Evolutionary conservation across 2,113 vertebrate genomes (phyloP).

Genomic region (Egretta garzetta): DNA sequence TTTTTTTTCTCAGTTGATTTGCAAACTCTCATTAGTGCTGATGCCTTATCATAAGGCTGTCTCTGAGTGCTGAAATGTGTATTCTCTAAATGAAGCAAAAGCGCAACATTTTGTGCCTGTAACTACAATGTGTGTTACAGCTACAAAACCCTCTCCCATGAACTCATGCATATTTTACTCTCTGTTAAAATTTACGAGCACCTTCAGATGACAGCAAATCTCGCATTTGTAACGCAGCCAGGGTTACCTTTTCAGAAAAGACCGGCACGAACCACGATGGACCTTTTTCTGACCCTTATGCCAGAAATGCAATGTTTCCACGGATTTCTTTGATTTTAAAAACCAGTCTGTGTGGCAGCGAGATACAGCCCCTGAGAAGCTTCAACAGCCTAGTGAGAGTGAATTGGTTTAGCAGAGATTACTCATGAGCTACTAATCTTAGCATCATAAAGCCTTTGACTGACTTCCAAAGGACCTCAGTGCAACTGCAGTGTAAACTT

Average conservation of each 20-base stretch:
- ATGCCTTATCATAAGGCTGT: background rate
- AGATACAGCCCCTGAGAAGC: background rate
- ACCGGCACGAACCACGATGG: fast-evolving
- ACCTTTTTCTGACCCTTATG: background rate
- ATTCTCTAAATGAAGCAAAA: background rate
- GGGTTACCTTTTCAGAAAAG: background rate
- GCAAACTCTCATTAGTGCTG: background rate
- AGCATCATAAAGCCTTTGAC: background rate
- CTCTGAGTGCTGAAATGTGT: background rate
- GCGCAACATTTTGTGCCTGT: background rate
- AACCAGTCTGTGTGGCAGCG: background rate
- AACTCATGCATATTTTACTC: background rate
- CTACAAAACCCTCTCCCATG: background rate
- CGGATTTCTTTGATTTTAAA: background rate
- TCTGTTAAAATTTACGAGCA: background rate
- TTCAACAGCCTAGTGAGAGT: background rate
- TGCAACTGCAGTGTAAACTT: background rate
- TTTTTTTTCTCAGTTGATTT: background rate
- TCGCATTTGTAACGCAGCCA: background rate
- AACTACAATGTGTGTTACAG: background rate
- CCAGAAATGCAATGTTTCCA: background rate
- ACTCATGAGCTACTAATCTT: constrained; percentile 1
- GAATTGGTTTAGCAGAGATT: background rate
- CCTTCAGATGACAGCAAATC: background rate
- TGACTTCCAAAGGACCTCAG: constrained; percentile 8